Evolutionary conservation across 2,888 invertebrate genomes (phyloP).

Genomic region (Caenorhabditis zanzibari): DNA sequence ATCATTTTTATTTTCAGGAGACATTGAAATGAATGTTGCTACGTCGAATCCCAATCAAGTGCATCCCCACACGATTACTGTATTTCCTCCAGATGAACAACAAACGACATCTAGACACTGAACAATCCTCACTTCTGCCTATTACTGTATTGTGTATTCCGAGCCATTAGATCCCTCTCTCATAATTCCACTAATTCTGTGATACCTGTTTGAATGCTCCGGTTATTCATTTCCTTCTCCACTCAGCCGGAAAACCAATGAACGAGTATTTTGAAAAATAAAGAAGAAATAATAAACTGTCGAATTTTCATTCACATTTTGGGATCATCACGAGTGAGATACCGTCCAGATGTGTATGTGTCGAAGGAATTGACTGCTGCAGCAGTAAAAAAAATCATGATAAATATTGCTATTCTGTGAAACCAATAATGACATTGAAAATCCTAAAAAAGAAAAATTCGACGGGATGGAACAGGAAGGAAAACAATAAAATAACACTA

Average conservation of each 20-base stretch:
- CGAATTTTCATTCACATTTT: constrained; percentile 30
- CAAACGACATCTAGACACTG: constrained; percentile 43
- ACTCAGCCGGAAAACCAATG: constrained; percentile 17
- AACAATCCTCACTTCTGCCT: not conserved
- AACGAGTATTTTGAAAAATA: constrained; percentile 39
- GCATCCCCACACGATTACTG: constrained; percentile 52
- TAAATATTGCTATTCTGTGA: constrained; percentile 43
- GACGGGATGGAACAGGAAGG: constrained; percentile 29
- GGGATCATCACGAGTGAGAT: constrained; percentile 33
- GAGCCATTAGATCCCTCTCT: not conserved
- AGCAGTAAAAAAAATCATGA: constrained; percentile 23
- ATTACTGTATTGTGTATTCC: not conserved
- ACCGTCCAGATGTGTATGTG: constrained; percentile 8
- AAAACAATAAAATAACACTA: constrained; percentile 35
- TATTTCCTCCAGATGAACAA: constrained; percentile 55
- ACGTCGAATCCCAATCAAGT: constrained; percentile 62
- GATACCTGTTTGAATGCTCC: constrained; percentile 35
- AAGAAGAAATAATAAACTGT: constrained; percentile 4
- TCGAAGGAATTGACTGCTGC: constrained; percentile 2
- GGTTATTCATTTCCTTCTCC: constrained; percentile 31
- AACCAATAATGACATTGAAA: constrained; percentile 50
- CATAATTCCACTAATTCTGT: constrained; percentile 45
- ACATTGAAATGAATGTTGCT: constrained; percentile 57
- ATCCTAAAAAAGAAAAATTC: constrained; percentile 36
- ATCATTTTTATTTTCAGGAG: constrained; percentile 40